Conservation (phyloP, 2,113 vertebrate genomes). For the Bujurquina vittata region DNA sequence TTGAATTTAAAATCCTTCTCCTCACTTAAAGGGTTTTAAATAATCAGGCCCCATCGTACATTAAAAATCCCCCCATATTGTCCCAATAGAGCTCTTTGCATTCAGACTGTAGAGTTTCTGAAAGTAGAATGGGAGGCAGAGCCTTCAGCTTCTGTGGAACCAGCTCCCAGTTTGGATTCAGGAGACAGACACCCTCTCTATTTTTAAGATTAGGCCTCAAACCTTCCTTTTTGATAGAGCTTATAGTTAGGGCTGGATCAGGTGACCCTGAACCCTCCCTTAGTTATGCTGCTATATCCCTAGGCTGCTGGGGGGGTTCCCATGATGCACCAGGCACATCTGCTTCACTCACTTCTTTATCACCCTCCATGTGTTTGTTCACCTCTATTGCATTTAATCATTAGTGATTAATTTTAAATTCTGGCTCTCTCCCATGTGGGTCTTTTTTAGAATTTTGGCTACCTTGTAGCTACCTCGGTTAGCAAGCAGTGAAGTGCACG, state of each 20-base stretch:
- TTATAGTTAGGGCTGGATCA: neutral
- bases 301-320: neutral
- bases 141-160: neutral
- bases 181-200: neutral
- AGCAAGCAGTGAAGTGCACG: too few species aligned
- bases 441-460: neutral
- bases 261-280: neutral
- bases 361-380: neutral
- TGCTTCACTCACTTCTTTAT: neutral
- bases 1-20: too few species aligned
- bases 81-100: neutral
- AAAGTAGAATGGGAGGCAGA: neutral
- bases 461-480: too few species aligned
- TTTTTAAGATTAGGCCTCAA: fast-evolving
- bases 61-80: neutral
- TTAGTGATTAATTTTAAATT: too few species aligned
- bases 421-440: too few species aligned
- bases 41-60: too few species aligned
- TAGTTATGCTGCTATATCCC: neutral
- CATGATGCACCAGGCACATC: too few species aligned
- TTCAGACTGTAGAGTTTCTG: fast-evolving
- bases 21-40: too few species aligned
- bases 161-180: neutral
- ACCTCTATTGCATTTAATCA: too few species aligned
- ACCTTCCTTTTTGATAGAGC: neutral